phyloP scores from a whole-genome alignment of 2,797 vertebrate species.

The Epinephelus coioides region DNA sequence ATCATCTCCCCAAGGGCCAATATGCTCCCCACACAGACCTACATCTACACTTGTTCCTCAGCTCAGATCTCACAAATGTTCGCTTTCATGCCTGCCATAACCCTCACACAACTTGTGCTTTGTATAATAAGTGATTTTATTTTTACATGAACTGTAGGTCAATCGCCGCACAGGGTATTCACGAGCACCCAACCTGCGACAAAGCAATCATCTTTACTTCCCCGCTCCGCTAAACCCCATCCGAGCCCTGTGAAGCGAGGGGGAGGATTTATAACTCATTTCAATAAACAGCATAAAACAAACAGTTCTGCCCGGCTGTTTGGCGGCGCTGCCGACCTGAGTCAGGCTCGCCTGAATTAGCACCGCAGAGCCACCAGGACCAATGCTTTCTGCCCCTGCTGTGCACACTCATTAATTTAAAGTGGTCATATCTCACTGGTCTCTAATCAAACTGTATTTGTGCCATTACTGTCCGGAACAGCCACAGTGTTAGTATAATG shows the following conservation, averaged over 20 bases:
- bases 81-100: constrained; percentile 6
- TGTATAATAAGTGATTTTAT: constrained; percentile 52
- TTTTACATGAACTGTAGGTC: constrained; percentile 55
- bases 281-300: constrained; percentile 81
- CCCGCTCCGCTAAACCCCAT: constrained; percentile 55
- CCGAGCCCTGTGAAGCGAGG: constrained; percentile 40
- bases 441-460: constrained; percentile 81
- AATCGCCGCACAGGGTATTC: constrained; percentile 33
- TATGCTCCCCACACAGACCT: constrained; percentile 42
- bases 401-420: constrained; percentile 80
- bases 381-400: constrained; percentile 57
- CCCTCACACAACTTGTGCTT: constrained; percentile 23
- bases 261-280: constrained; percentile 76
- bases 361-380: constrained; percentile 65
- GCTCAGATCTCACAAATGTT: constrained; percentile 33
- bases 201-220: constrained; percentile 69
- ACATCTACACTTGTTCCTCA: constrained; percentile 31
- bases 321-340: constrained; percentile 53
- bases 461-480: constrained; percentile 71
- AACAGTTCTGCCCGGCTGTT: constrained; percentile 69
- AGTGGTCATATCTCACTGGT: constrained; percentile 81
- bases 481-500: constrained; percentile 70
- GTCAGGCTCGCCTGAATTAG: constrained; percentile 77
- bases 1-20: constrained; percentile 76
- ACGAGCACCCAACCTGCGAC: constrained; percentile 54